Evolutionary conservation across 2,113 vertebrate genomes (phyloP).

Genomic region (Cyrtonyx montezumae): DNA sequence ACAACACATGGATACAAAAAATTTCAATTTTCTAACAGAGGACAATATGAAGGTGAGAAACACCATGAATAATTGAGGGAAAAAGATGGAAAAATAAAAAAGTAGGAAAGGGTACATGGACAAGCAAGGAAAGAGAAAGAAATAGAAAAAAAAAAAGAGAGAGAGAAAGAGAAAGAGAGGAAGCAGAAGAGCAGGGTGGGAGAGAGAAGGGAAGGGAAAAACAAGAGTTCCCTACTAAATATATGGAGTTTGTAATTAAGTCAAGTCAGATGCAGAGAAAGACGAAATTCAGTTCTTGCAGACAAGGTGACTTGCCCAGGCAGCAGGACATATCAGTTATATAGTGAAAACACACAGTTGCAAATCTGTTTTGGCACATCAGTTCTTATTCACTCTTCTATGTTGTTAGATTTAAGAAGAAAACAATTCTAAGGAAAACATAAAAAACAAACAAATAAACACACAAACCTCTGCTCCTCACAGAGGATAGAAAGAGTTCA

Average conservation of each 20-base stretch:
- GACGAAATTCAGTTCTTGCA: background rate
- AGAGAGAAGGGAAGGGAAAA: rapidly evolving
- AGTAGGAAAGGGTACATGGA: too few relatives aligned
- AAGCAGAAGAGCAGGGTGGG: too few relatives aligned
- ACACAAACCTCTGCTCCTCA: background rate
- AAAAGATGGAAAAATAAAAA: background rate
- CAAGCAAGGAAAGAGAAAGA: background rate
- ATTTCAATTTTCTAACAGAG: background rate
- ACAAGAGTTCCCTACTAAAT: background rate
- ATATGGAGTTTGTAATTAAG: background rate
- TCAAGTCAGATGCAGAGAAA: background rate
- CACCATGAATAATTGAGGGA: background rate
- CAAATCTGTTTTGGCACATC: background rate
- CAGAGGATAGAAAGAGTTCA: background rate
- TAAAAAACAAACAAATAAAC: too few relatives aligned
- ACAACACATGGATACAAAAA: background rate
- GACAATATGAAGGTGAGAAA: background rate
- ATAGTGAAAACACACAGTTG: background rate
- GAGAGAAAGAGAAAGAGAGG: too few relatives aligned
- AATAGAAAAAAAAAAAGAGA: rapidly evolving
- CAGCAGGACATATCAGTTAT: background rate
- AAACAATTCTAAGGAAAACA: background rate
- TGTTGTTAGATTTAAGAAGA: background rate
- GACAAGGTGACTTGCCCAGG: background rate
- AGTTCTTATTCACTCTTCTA: background rate